A percentile compares a stretch with the other conserved stretches of the same genome.
Evolutionary conservation across 2,797 vertebrate genomes (phyloP).

Genomic region (Pempheris klunzingeri): DNA sequence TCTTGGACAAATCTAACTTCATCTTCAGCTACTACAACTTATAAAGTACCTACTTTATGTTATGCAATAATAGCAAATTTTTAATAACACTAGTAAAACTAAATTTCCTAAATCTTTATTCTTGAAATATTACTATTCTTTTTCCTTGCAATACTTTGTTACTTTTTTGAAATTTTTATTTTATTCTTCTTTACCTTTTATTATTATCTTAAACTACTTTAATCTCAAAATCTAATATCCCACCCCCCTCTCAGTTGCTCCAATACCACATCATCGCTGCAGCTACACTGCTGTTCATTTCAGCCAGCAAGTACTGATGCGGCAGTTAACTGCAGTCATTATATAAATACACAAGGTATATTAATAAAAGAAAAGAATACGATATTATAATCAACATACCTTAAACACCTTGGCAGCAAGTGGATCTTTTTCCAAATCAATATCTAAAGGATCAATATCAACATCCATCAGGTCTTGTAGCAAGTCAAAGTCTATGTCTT

Average conservation of each 20-base stretch:
- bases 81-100: too few relatives aligned
- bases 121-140: neutral
- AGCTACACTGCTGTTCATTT: neutral
- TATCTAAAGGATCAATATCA: slow-evolving; percentile 99
- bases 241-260: neutral
- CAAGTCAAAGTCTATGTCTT: slow-evolving; percentile 99
- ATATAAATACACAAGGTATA: neutral
- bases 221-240: neutral
- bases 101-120: too few relatives aligned
- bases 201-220: neutral
- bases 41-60: neutral
- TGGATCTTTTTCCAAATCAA: slow-evolving; percentile 99
- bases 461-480: slow-evolving; percentile 99
- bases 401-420: slow-evolving; percentile 99
- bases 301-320: neutral
- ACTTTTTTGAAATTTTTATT: neutral
- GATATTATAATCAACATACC: slow-evolving; percentile 84
- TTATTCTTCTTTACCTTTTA: neutral
- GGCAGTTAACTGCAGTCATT: too few relatives aligned
- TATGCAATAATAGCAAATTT: too few relatives aligned
- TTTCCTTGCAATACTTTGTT: neutral
- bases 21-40: neutral
- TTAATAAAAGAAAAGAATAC: neutral
- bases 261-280: neutral
- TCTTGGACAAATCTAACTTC: neutral